Evolutionary conservation across 2,888 invertebrate genomes (phyloP).

Genomic region (Drosophila prolongata): DNA sequence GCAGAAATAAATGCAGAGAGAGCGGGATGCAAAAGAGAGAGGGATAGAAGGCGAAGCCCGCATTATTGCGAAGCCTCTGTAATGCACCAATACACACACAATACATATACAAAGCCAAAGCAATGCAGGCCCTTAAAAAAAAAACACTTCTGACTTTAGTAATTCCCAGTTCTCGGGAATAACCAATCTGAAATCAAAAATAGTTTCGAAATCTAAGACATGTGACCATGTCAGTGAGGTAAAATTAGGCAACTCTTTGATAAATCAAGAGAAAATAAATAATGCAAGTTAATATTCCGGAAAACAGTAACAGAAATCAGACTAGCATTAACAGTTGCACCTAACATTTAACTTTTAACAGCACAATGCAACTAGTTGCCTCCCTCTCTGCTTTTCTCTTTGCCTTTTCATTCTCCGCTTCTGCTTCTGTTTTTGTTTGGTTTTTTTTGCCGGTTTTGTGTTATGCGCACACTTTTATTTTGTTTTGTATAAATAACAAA

Average conservation of each 20-base stretch:
- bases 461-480: slow-evolving; percentile 26
- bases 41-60: slow-evolving; percentile 15
- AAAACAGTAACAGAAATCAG: too few species aligned
- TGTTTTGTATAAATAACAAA: slow-evolving; percentile 44
- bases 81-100: slow-evolving; percentile 15
- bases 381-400: slow-evolving; percentile 3
- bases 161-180: neutral
- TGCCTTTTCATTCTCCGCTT: neutral
- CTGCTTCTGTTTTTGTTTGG: slow-evolving; percentile 29
- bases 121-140: slow-evolving; percentile 16
- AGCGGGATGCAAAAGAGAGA: slow-evolving; percentile 4
- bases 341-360: slow-evolving; percentile 22
- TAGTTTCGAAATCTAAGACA: too few species aligned
- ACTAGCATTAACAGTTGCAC: slow-evolving; percentile 19
- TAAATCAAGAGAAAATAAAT: too few species aligned
- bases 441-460: slow-evolving; percentile 43
- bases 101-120: slow-evolving; percentile 8
- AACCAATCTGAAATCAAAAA: neutral
- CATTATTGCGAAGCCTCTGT: slow-evolving; percentile 34
- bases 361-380: slow-evolving; percentile 43
- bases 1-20: slow-evolving; percentile 24
- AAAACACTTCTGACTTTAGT: neutral
- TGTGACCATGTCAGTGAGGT: too few species aligned
- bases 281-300: too few species aligned
- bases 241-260: too few species aligned